Evolutionary conservation across 2,797 vertebrate species (phyloP).

Genomic region (Catamblyrhynchus diadema): DNA sequence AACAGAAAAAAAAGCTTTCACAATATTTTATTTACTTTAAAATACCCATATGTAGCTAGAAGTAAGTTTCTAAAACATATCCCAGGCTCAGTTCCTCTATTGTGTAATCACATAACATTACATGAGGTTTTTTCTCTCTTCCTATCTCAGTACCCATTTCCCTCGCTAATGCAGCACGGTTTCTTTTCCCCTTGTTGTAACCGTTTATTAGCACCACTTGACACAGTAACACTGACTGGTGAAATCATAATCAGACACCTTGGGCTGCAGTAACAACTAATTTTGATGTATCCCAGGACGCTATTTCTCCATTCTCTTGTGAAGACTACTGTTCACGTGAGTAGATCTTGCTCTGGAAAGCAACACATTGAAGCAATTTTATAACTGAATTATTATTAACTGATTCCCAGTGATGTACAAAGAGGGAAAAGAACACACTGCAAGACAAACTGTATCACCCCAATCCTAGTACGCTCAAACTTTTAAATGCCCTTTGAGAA

Average conservation of each 20-base stretch:
- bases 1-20: neutral
- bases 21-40: neutral
- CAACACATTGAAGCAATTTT: neutral
- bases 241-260: slow-evolving; percentile 29
- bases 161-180: neutral
- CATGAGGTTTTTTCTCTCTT: neutral
- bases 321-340: neutral
- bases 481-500: slow-evolving; percentile 48
- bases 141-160: neutral
- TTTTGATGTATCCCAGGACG: neutral
- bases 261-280: neutral
- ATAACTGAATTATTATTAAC: neutral
- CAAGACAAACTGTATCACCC: neutral
- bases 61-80: neutral
- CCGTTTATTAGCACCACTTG: neutral
- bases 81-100: neutral
- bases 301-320: neutral
- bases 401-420: neutral
- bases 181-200: neutral
- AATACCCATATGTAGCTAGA: neutral
- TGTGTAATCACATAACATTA: neutral
- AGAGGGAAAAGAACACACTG: slow-evolving; percentile 1
- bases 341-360: neutral
- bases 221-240: neutral
- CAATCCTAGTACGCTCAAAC: neutral